A percentile compares a stretch with the other conserved stretches of the same genome.
phyloP scores from a whole-genome alignment of 2,797 vertebrate species.

The Pristis pectinata region DNA sequence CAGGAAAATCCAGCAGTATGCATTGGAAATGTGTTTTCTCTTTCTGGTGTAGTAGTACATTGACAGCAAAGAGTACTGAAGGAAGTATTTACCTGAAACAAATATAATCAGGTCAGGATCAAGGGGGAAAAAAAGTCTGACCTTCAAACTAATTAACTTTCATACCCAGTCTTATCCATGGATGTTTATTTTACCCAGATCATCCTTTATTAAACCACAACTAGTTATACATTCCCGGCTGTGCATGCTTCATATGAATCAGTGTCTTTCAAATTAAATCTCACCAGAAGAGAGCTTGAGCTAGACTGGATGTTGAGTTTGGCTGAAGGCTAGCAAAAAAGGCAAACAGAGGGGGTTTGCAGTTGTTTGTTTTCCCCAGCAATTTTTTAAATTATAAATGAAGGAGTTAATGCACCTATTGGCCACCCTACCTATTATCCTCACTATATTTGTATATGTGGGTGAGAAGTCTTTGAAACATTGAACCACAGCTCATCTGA shows the following conservation, averaged over 20 bases:
- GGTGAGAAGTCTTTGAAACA: background rate
- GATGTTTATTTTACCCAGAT: background rate
- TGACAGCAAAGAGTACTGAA: background rate
- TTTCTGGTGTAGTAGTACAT: no score
- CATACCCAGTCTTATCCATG: background rate
- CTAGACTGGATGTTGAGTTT: background rate
- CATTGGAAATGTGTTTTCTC: background rate
- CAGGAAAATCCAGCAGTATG: background rate
- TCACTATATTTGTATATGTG: background rate
- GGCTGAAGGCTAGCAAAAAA: background rate
- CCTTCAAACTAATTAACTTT: conserved; percentile 25
- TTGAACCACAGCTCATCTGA: no score
- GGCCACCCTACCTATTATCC: no score
- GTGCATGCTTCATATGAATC: background rate
- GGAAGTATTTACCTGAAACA: conserved; percentile 21
- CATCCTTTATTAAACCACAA: conserved; percentile 26
- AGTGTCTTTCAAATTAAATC: background rate
- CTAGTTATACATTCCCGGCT: background rate
- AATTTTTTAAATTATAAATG: background rate
- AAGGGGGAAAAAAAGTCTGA: background rate
- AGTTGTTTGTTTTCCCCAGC: background rate
- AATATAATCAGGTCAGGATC: conserved; percentile 19
- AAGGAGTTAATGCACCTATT: background rate
- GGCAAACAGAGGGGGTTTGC: background rate
- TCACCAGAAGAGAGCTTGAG: background rate